Evolutionary conservation across 2,113 vertebrate genomes (phyloP).

Genomic region (Leucopsar rothschildi): DNA sequence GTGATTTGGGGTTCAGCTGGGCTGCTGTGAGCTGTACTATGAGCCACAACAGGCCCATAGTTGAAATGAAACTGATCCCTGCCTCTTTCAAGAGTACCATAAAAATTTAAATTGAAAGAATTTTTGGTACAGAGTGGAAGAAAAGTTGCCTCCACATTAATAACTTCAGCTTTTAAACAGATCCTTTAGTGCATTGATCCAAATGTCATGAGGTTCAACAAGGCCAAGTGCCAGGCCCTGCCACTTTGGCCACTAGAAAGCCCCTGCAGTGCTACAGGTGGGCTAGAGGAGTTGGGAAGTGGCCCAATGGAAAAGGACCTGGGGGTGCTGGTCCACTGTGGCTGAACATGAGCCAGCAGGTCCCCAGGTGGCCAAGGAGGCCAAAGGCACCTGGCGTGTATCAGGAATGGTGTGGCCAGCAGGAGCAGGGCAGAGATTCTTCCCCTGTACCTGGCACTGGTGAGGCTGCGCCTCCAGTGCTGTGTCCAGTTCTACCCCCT

Average conservation of each 20-base stretch:
- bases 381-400: not conserved
- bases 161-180: not conserved
- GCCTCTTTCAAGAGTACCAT: not conserved
- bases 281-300: not conserved
- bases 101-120: not conserved
- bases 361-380: not conserved
- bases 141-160: not conserved
- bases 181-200: not conserved
- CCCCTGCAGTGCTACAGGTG: fast-evolving
- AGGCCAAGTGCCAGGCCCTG: not conserved
- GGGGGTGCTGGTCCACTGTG: not conserved
- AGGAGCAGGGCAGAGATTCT: not conserved
- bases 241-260: not conserved
- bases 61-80: slow-evolving; percentile 27
- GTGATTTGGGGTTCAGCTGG: not conserved
- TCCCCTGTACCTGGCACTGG: fast-evolving
- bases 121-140: not conserved
- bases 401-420: not conserved
- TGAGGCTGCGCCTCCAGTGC: fast-evolving
- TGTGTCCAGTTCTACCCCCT: fast-evolving
- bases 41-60: not conserved
- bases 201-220: not conserved
- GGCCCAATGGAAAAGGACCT: not conserved
- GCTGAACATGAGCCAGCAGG: not conserved
- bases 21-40: not conserved